A percentile compares a stretch with the other conserved stretches of the same genome.
phyloP scores from a whole-genome alignment of 2,888 invertebrate species.

The Spisula subtruncata region DNA sequence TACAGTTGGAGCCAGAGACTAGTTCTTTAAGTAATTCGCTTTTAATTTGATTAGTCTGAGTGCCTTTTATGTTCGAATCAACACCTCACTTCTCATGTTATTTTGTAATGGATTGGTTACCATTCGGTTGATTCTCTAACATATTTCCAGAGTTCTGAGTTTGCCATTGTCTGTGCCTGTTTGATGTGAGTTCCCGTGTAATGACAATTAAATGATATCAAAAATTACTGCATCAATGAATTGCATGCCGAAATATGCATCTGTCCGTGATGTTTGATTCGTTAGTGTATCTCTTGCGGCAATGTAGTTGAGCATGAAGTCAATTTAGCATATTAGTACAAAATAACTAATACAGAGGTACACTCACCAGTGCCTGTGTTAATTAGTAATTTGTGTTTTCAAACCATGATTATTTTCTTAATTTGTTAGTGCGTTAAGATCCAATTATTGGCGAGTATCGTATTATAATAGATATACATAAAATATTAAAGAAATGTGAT shows the following conservation, averaged over 20 bases:
- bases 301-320: background rate
- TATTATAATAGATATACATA: no score
- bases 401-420: background rate
- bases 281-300: background rate
- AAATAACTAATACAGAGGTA: background rate
- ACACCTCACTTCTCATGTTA: slow-evolving; percentile 62
- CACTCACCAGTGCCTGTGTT: background rate
- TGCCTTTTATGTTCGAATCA: slow-evolving; percentile 66
- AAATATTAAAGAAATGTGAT: no score
- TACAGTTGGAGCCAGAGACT: slow-evolving; percentile 39
- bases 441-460: no score
- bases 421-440: background rate
- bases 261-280: background rate
- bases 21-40: slow-evolving; percentile 73
- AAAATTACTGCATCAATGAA: slow-evolving; percentile 20
- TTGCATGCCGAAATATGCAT: slow-evolving; percentile 2
- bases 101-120: slow-evolving; percentile 63
- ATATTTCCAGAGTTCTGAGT: background rate
- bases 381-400: background rate
- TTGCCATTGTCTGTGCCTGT: slow-evolving; percentile 15
- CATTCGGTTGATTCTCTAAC: background rate
- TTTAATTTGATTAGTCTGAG: slow-evolving; percentile 73
- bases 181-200: slow-evolving; percentile 31
- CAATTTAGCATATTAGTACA: background rate
- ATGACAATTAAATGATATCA: slow-evolving; percentile 31